Evolutionary conservation across 2,797 vertebrate genomes (phyloP).

Genomic region (Menidia menidia): DNA sequence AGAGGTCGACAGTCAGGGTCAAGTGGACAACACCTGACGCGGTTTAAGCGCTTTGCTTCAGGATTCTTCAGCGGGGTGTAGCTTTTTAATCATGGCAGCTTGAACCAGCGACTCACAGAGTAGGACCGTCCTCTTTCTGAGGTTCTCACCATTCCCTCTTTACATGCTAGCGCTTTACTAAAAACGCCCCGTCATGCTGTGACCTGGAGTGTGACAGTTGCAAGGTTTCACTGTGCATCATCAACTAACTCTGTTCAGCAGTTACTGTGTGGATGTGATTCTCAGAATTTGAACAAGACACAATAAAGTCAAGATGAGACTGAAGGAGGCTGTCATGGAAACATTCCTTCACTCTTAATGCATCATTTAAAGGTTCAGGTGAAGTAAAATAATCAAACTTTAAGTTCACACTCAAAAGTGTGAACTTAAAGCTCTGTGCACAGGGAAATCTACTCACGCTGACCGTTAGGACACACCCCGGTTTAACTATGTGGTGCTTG

Average conservation of each 20-base stretch:
- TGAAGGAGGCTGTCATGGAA: background rate
- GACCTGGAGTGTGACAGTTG: background rate
- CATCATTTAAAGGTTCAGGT: background rate
- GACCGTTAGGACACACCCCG: conserved; percentile 23
- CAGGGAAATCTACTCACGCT: conserved; percentile 5
- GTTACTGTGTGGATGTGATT: background rate
- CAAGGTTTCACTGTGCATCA: background rate
- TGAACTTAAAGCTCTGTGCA: too few species aligned
- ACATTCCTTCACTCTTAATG: background rate
- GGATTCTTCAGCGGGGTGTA: background rate
- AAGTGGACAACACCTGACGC: conserved; percentile 18
- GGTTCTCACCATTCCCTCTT: background rate
- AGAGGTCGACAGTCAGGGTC: conserved; percentile 32
- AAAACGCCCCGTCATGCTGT: background rate
- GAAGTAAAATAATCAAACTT: too few species aligned
- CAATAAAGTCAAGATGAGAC: background rate
- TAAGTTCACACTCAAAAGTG: background rate
- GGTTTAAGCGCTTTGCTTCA: conserved; percentile 10
- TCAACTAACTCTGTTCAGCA: background rate
- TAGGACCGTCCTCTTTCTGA: background rate
- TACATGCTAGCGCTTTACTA: background rate
- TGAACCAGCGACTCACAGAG: background rate
- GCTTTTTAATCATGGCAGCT: background rate
- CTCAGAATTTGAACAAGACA: background rate
- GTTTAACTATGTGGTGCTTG: conserved; percentile 60